These are phyloP conservation scores for Lissonota sp. DNA, from an alignment of 2,888 invertebrate species.

Conservation along the genomic window DNA sequence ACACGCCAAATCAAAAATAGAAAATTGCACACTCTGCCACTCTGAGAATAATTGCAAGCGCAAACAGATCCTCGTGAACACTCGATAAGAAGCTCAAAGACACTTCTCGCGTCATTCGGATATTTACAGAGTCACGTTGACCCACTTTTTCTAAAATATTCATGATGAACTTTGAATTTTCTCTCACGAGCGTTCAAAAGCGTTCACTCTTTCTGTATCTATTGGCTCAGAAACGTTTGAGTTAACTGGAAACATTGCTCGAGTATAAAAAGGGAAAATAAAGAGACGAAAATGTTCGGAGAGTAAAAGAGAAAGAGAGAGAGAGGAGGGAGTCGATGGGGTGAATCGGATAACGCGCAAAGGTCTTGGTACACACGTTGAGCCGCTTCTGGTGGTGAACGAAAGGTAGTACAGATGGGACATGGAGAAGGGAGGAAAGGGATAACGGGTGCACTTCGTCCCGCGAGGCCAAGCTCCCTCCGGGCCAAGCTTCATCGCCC, in stretches of 20 bases:
- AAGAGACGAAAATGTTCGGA: slow-evolving; percentile 35
- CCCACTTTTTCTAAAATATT: background rate
- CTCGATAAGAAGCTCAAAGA: background rate
- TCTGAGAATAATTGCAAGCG: too few relatives aligned
- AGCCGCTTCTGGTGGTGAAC: slow-evolving; percentile 36
- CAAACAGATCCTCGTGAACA: too few relatives aligned
- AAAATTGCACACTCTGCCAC: too few relatives aligned
- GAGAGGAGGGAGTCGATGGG: slow-evolving; percentile 43
- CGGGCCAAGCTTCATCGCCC: slow-evolving; percentile 38
- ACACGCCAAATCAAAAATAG: background rate
- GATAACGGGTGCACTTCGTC: slow-evolving; percentile 47
- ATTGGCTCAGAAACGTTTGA: slow-evolving; percentile 12
- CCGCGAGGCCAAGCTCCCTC: slow-evolving; percentile 44
- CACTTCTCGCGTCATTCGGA: background rate
- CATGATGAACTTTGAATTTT: background rate
- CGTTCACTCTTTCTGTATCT: background rate
- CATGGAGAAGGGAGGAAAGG: slow-evolving; percentile 41
- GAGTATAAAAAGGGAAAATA: slow-evolving; percentile 29
- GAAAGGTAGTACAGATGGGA: slow-evolving; percentile 45
- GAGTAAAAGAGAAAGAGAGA: slow-evolving; percentile 17
- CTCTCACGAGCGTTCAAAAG: background rate
- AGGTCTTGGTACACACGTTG: slow-evolving; percentile 47
- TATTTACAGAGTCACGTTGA: background rate
- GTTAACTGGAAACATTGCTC: slow-evolving; percentile 44
- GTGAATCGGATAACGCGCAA: slow-evolving; percentile 56